Evolutionary conservation across 2,888 invertebrate genomes (phyloP), one percentile per base, ranked within the genome.

Genomic region (Scelioninae gen. 1): DNA sequence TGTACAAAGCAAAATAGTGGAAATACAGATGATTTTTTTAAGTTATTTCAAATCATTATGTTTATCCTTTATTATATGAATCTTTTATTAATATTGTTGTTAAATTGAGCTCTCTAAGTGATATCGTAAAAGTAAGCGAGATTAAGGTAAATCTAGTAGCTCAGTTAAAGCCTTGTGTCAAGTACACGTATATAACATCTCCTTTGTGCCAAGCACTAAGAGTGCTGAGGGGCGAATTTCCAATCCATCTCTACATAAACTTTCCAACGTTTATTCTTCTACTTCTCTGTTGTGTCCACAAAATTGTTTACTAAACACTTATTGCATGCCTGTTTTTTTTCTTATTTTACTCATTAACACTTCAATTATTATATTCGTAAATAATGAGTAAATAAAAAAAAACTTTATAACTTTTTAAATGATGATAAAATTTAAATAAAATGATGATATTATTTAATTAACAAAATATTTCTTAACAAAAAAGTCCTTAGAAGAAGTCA

Each of bases 121-220:
- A 60, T 60, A 60, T 66, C 66, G 66, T 66, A 71, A 78, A 78
- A 71, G 68, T 75, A 58, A 69, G 63, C 55, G 58, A 76, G 69
- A 69, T 75, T 71, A 71, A 81, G 69, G 58, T 76, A 81, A 81
- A 76, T 81, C 81, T 76, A 71, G 81, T 51, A 75, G 75, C 69
- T 75, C 79, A 49, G 72, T 74, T 66, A 56, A 72, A 75, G 68
- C 62, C 72, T 62, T 63, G 69, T 69, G 75, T 75, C 80, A 68
- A 80, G 75, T 77, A 45, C 62, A 80, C 69, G 66, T 74, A 69
- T 69, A 80, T 75, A 75, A 74, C 68, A 63, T 62, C 80, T 75
- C 63, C 51, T 80, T 81, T 81, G 75, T 75, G 68, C 49, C 68
- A 45, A 68, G 68, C 68, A 68, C 68, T 60, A 45, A 76, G 74